Evolutionary conservation across 2,888 invertebrate genomes (phyloP).

Genomic region (Yponomeuta cagnagella): DNA sequence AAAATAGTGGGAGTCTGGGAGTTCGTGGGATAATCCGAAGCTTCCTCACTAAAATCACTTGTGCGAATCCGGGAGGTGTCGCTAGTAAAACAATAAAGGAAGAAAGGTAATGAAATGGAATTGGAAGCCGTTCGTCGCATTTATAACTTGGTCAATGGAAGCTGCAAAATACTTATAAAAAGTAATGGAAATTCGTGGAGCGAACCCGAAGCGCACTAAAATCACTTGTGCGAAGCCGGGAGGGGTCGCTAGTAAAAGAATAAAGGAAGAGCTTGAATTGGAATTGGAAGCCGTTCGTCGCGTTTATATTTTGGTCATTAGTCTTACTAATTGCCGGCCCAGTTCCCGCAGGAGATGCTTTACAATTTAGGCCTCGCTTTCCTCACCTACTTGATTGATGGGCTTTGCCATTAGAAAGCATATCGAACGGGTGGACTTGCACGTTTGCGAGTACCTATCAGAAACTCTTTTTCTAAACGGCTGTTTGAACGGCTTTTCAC

Average conservation of each 20-base stretch:
- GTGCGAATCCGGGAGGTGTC: no score
- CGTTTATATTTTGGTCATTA: constrained; percentile 47
- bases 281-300: constrained; percentile 33
- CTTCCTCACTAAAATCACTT: no score
- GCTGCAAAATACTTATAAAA: no score
- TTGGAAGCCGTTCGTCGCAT: no score
- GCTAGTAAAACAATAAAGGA: neutral
- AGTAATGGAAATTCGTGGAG: no score
- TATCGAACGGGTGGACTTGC: neutral
- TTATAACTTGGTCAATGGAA: no score
- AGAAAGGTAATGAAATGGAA: neutral
- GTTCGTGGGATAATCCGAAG: no score
- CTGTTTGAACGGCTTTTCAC: no score
- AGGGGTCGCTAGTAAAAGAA: neutral
- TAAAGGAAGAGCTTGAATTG: constrained; percentile 33
- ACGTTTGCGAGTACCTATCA: neutral
- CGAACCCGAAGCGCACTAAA: neutral
- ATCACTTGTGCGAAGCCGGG: neutral
- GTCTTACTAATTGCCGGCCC: constrained; percentile 43
- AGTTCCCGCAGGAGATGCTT: constrained; percentile 34
- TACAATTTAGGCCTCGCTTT: constrained; percentile 1
- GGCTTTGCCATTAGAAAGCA: neutral
- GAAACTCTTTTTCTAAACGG: no score
- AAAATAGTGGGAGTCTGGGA: no score
- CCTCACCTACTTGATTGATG: constrained; percentile 2